Evolutionary conservation across 2,888 invertebrate species (phyloP).

Genomic region (Cephonodes hylas): DNA sequence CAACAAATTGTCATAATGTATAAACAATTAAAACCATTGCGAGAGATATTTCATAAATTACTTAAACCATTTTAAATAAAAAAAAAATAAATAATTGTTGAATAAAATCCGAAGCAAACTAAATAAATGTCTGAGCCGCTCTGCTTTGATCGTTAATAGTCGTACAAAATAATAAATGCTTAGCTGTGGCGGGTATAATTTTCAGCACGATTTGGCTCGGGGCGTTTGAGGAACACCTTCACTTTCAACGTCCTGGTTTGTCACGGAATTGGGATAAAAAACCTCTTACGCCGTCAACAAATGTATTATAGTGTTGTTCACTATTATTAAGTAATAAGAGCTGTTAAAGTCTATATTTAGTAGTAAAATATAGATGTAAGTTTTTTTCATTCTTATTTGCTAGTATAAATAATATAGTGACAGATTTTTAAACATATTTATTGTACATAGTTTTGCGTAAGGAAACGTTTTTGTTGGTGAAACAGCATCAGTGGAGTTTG

Average conservation of each 20-base stretch:
- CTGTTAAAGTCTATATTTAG: neutral
- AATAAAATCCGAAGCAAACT: too few species aligned
- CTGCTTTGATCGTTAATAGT: neutral
- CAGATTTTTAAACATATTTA: neutral
- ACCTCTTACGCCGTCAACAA: neutral
- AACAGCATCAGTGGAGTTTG: neutral
- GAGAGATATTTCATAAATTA: too few species aligned
- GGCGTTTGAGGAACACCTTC: conserved; percentile 23
- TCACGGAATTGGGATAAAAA: neutral
- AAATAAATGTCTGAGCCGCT: neutral
- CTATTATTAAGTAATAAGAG: neutral
- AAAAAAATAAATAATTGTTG: too few species aligned
- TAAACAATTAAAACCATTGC: too few species aligned
- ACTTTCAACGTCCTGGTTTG: conserved; percentile 24
- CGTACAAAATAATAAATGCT: neutral
- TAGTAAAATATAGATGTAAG: neutral
- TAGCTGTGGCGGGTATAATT: conserved; percentile 25
- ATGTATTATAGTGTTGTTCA: too few species aligned
- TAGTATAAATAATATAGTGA: neutral
- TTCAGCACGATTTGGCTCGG: conserved; percentile 36
- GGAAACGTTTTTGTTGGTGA: neutral
- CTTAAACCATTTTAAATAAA: too few species aligned
- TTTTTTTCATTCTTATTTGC: neutral
- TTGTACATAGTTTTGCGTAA: neutral
- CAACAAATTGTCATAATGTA: too few species aligned